Evolutionary conservation across 2,797 vertebrate species (phyloP).

Genomic region (Xerus rutilus): DNA sequence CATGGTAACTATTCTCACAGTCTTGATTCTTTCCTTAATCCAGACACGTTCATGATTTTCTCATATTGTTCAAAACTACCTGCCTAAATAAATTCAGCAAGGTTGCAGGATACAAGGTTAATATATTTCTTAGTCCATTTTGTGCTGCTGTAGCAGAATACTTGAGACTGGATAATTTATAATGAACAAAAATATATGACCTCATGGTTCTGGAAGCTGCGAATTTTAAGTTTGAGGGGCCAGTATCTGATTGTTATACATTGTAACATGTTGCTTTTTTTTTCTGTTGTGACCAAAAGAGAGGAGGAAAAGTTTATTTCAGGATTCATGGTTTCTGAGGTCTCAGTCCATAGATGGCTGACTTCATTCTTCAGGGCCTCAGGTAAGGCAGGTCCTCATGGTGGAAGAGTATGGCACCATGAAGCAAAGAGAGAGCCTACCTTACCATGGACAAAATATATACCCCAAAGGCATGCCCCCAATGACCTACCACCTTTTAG

Average conservation of each 20-base stretch:
- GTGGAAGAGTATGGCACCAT: too few relatives aligned
- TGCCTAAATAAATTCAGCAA: conserved; percentile 36
- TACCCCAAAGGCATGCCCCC: too few relatives aligned
- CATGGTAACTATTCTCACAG: conserved; percentile 7
- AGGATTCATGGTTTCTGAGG: too few relatives aligned
- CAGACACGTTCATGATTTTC: background rate
- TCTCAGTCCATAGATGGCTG: too few relatives aligned
- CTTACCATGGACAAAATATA: too few relatives aligned
- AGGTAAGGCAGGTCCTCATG: too few relatives aligned
- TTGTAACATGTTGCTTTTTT: background rate
- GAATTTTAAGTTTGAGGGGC: background rate
- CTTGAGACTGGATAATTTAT: background rate
- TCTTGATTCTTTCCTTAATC: conserved; percentile 41
- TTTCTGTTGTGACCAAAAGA: too few relatives aligned
- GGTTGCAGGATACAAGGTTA: background rate
- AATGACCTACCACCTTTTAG: too few relatives aligned
- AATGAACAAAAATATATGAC: background rate
- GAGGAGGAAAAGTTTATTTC: too few relatives aligned
- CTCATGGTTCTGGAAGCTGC: background rate
- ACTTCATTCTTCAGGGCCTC: too few relatives aligned
- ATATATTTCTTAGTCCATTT: background rate
- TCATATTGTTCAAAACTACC: conserved; percentile 25
- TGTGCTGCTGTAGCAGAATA: background rate
- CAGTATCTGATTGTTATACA: background rate
- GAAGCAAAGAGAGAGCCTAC: too few relatives aligned